Base-by-base conservation (phyloP, 2,113 vertebrate species). In the Centropus bengalensis region DNA sequence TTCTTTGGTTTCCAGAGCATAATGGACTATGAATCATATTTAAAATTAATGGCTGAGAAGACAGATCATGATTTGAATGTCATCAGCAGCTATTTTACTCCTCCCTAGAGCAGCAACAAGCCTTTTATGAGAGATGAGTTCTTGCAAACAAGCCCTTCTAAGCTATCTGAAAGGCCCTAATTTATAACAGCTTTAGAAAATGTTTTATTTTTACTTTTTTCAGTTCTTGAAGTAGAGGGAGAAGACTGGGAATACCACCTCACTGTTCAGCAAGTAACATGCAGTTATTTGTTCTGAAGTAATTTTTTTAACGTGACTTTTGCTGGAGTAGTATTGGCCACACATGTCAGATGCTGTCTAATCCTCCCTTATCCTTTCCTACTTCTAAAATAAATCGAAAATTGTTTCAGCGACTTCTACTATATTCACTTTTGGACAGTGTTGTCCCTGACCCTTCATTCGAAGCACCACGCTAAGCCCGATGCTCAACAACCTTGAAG, bases 11-110 rank as follows among this genome's bases (percentile, higher is more conserved):
- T 98, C 75, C 87, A 95, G 86, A 98, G 84, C 82, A 97, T 97
- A 98, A 97, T 97, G 91, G 86, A 92, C 89, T 97, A 97, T 98
- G 97, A 97, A 98, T 98, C 97, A 97, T 96, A 96, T 97, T 98
- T 97, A 96, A 98, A 98, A 98, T 98, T 97, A 98, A 98, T 98
- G 96, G 94, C 96, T 97, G 93, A 95, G 97, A 97, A 97, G 96
- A 97, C 94, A 97, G 94, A 96, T 93, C 97, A 96, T 97, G 94
- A 97, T 98, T 98, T 97, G 94, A 97, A 97, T 97, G 97, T 98
- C 97, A 97, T 97, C 96, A 98, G 97, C 68, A 96, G 96, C 96
- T 97, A 98, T 98, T 98, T 98, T 97, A 96, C 95, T 98, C 92
- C 93, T 96, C 85, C 96, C 97, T 93, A 90, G 94, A 87, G 88